These are phyloP conservation scores for Lordiphosa stackelbergi DNA, from an alignment of 1,140 invertebrate species.

Conservation along the genomic window DNA sequence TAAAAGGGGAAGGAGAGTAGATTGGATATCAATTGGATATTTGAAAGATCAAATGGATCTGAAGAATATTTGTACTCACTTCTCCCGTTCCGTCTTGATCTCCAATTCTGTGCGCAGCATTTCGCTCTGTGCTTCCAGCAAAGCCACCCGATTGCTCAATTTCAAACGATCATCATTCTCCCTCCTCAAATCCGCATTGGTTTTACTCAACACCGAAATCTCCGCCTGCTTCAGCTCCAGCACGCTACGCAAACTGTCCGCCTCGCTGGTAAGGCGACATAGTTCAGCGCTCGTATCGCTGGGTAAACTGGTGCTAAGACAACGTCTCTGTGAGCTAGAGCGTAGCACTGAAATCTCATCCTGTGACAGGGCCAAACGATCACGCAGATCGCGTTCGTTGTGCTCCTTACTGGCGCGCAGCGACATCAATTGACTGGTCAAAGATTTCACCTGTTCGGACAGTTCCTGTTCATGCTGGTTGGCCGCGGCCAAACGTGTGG, in stretches of 20 bases:
- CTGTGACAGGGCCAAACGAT: conserved; percentile 61
- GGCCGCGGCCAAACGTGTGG: conserved; percentile 45
- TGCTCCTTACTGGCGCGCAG: conserved; percentile 45
- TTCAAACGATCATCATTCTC: conserved; percentile 80
- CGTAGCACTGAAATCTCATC: conserved; percentile 74
- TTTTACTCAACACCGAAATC: conserved; percentile 83
- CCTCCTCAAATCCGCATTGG: conserved; percentile 80
- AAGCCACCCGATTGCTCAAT: conserved; percentile 79
- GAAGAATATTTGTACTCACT: no score
- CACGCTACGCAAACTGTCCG: conserved; percentile 86
- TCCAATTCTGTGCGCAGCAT: conserved; percentile 84
- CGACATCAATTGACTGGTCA: conserved; percentile 58
- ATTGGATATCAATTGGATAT: conserved; percentile 1
- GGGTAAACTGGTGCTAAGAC: conserved; percentile 35
- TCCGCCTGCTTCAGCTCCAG: conserved; percentile 87
- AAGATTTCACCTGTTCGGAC: conserved; percentile 48
- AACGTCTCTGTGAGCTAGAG: conserved; percentile 45
- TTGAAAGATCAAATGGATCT: no score
- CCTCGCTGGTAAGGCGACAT: conserved; percentile 80
- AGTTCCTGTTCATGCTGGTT: conserved; percentile 64
- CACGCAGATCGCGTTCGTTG: conserved; percentile 60
- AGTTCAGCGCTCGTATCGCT: conserved; percentile 48
- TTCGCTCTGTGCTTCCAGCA: conserved; percentile 83
- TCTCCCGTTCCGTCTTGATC: conserved; percentile 79
- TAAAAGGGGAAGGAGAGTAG: conserved; percentile 31